These are phyloP conservation scores for Siniperca chuatsi DNA, from an alignment of 2,113 vertebrate genomes.

Conservation along the genomic window DNA sequence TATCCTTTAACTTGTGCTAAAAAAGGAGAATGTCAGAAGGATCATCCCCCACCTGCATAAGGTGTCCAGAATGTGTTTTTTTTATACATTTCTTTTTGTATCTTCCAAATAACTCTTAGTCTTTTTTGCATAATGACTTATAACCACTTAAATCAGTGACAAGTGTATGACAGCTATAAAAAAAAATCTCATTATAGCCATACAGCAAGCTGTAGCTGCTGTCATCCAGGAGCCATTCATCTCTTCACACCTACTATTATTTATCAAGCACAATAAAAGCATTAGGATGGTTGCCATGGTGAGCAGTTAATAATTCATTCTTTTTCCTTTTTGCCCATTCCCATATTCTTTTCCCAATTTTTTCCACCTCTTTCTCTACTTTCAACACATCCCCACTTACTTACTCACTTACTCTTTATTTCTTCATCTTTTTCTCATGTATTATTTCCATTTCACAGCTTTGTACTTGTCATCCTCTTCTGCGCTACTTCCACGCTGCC, in stretches of 20 bases:
- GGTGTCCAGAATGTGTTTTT: background rate
- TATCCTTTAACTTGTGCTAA: background rate
- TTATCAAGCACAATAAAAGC: conserved; percentile 36
- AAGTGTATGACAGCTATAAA: conserved; percentile 1
- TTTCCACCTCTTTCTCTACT: conserved; percentile 22
- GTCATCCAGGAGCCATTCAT: conserved; percentile 33
- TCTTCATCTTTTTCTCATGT: conserved; percentile 30
- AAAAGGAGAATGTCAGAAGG: background rate
- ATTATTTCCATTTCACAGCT: conserved; percentile 74
- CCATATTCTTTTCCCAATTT: conserved; percentile 36
- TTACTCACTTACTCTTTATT: conserved; percentile 3
- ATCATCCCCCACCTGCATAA: background rate
- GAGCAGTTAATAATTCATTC: conserved; percentile 63
- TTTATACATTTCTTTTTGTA: background rate
- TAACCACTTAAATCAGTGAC: background rate
- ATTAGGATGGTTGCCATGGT: conserved; percentile 34
- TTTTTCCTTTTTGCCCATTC: conserved; percentile 68
- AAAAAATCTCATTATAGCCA: conserved; percentile 14
- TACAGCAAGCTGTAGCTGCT: background rate
- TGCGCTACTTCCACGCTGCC: conserved; percentile 68
- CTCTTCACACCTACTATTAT: conserved; percentile 34
- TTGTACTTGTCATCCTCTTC: conserved; percentile 70
- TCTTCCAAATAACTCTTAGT: background rate
- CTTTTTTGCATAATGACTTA: conserved; percentile 13
- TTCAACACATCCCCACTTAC: conserved; percentile 30